Percentiles rank a stretch among this genome's conserved stretches.
Conservation (phyloP, 2,113 vertebrate genomes). For the Macquaria australasica region DNA sequence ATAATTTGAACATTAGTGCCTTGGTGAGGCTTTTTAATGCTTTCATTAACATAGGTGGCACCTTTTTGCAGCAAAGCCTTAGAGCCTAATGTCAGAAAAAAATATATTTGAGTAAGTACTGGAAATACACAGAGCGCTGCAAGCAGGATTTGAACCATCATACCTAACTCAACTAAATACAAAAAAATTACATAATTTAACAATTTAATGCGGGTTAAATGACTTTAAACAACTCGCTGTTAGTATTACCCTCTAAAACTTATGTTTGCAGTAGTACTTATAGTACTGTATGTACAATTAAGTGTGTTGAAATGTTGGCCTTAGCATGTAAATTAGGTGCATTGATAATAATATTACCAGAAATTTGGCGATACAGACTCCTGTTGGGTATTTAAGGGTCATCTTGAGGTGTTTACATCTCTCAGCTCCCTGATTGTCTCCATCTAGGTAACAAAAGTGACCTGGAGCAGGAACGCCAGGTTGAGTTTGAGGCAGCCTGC, state of each 20-base stretch:
- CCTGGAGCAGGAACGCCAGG: constrained; percentile 86
- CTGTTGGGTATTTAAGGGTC: background rate
- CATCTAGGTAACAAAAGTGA: constrained; percentile 93
- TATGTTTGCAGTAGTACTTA: background rate
- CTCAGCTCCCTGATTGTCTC: background rate
- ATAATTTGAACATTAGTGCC: background rate
- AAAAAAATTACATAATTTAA: no score
- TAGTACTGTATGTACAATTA: background rate
- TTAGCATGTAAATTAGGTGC: background rate
- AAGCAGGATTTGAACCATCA: no score
- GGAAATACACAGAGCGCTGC: no score
- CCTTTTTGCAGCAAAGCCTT: background rate
- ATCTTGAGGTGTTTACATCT: background rate
- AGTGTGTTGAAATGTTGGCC: background rate
- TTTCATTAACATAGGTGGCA: background rate
- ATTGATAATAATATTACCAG: background rate
- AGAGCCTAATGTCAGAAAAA: background rate
- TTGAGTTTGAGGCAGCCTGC: constrained; percentile 92
- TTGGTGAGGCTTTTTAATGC: background rate
- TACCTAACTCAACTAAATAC: no score
- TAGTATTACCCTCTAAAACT: background rate
- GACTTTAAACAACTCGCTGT: background rate
- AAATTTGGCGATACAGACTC: background rate
- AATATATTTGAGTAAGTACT: background rate
- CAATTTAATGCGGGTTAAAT: background rate